Evolutionary conservation across 2,888 invertebrate species (phyloP).

Genomic region (Psococerastis gibbosa): DNA sequence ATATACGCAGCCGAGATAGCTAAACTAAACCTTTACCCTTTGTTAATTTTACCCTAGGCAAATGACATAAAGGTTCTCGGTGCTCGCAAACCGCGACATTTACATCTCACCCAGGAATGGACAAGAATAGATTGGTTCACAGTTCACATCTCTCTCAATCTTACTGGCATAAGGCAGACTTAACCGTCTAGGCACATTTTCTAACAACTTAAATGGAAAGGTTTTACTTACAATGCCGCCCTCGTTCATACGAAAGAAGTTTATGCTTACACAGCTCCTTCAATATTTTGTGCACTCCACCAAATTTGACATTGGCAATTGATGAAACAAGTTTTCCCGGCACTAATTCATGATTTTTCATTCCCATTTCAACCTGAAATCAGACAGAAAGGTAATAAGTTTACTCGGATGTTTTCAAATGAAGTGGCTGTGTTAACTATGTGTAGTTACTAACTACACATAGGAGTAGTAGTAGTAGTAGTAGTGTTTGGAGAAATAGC

Average conservation of each 20-base stretch:
- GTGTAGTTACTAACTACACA: no score
- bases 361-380: constrained; percentile 94
- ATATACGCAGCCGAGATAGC: no score
- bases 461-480: no score
- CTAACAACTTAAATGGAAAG: neutral
- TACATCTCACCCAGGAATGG: neutral
- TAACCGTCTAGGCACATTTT: constrained; percentile 9
- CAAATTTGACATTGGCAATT: constrained; percentile 81
- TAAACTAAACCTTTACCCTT: no score
- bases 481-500: no score
- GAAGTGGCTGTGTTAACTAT: no score
- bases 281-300: constrained; percentile 83
- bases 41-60: no score
- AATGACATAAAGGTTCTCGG: no score
- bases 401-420: no score
- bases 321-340: constrained; percentile 75
- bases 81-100: no score
- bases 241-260: constrained; percentile 82
- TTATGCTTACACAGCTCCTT: constrained; percentile 79
- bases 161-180: neutral
- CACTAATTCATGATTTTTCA: constrained; percentile 98
- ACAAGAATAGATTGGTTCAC: neutral
- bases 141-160: constrained; percentile 8
- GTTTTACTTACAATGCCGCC: constrained; percentile 60
- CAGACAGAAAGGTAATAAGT: no score